phyloP scores from a whole-genome alignment of 2,797 vertebrate genomes.

The Bovichtus diacanthus region DNA sequence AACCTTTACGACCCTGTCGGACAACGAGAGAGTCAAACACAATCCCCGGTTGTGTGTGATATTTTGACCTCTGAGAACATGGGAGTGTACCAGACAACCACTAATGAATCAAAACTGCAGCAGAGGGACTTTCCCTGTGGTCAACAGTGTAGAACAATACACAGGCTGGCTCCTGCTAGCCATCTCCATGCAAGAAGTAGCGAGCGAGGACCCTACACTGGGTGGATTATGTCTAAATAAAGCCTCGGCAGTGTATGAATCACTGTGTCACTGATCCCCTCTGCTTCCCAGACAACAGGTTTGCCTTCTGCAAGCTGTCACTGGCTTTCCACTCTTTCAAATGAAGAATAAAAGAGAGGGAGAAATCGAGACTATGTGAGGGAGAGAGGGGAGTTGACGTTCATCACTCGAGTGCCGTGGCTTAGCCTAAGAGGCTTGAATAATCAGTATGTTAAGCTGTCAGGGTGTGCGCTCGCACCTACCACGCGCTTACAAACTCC shows the following conservation, averaged over 20 bases:
- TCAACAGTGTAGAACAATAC: conserved; percentile 36
- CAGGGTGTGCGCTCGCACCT: conserved; percentile 80
- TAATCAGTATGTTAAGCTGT: conserved; percentile 88
- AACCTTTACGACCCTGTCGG: too few relatives aligned
- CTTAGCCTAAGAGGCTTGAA: conserved; percentile 89
- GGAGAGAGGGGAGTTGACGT: conserved; percentile 77
- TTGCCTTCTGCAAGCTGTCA: conserved; percentile 72
- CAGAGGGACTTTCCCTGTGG: conserved; percentile 42
- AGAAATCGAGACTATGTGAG: conserved; percentile 58
- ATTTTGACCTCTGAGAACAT: conserved; percentile 11
- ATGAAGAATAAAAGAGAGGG: conserved; percentile 62
- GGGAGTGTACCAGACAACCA: neutral
- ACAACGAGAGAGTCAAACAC: too few relatives aligned
- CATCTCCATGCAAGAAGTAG: conserved; percentile 39
- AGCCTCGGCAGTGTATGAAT: conserved; percentile 79
- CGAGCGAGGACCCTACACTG: conserved; percentile 63
- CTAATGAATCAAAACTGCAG: conserved; percentile 30
- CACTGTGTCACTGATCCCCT: conserved; percentile 82
- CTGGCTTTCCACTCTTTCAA: conserved; percentile 71
- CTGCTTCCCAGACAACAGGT: conserved; percentile 79
- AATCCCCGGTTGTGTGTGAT: neutral
- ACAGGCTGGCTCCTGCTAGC: conserved; percentile 39
- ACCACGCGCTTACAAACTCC: conserved; percentile 81
- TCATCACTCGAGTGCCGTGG: conserved; percentile 82
- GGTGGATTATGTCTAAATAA: conserved; percentile 86